These are phyloP conservation scores for Chaunax sp. DNA, from an alignment of 2,797 vertebrate species.

Conservation along the genomic window DNA sequence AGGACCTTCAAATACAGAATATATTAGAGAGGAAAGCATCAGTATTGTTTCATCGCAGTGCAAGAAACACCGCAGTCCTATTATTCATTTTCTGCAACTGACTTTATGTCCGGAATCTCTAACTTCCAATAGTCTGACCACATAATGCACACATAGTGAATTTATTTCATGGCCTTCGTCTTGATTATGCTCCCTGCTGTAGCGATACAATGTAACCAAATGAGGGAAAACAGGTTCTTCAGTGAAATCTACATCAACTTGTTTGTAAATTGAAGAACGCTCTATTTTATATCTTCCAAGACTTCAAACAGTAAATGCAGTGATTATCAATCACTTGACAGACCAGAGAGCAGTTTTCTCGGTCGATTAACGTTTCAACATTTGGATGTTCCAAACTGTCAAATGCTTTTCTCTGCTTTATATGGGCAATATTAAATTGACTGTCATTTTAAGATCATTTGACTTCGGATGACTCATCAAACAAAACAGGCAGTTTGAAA, in stretches of 20 bases:
- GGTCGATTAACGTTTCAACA: too few relatives aligned
- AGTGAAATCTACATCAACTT: background rate
- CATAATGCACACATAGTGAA: background rate
- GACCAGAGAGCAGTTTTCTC: too few relatives aligned
- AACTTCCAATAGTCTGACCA: background rate
- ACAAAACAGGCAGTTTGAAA: too few relatives aligned
- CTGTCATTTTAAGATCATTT: too few relatives aligned
- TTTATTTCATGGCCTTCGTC: too few relatives aligned
- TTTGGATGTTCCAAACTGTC: too few relatives aligned
- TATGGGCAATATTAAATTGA: too few relatives aligned
- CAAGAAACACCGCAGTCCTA: background rate
- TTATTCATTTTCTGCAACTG: background rate
- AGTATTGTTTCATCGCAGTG: background rate
- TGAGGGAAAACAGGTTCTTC: background rate
- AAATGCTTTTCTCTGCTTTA: too few relatives aligned
- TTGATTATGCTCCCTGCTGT: too few relatives aligned
- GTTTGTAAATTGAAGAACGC: background rate
- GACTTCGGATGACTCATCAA: too few relatives aligned
- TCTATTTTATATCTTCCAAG: background rate
- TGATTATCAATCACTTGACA: too few relatives aligned
- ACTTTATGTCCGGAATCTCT: background rate
- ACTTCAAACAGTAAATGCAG: background rate
- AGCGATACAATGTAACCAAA: background rate
- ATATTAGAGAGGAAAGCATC: background rate
- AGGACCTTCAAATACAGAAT: conserved; percentile 74